Conservation (phyloP, 2,113 vertebrate species). For the Athene cunicularia region DNA sequence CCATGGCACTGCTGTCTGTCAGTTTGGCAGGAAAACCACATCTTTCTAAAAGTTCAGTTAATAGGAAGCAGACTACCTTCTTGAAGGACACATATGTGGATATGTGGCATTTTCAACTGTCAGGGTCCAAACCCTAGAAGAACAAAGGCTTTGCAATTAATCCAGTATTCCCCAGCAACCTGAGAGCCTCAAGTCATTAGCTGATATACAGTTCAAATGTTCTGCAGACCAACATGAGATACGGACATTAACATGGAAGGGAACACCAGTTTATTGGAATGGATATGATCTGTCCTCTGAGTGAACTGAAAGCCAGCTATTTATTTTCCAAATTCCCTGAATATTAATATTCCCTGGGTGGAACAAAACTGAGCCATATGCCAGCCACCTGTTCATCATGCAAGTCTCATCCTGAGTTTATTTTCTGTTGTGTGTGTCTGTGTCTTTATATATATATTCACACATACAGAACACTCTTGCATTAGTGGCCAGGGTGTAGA, state of each 20-base stretch:
- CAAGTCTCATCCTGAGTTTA: not conserved
- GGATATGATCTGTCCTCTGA: not conserved
- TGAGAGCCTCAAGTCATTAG: not conserved
- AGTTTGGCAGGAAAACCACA: not conserved
- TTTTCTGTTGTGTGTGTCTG: not conserved
- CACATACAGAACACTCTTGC: not conserved
- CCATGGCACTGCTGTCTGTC: not conserved
- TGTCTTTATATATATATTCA: not conserved
- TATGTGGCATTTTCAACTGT: not conserved
- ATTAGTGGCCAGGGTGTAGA: accelerated
- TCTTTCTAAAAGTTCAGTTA: not conserved
- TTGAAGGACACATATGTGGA: not conserved
- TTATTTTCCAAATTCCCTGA: slow-evolving; percentile 12
- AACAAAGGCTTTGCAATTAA: not conserved
- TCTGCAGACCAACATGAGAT: not conserved
- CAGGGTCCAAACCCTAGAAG: not conserved
- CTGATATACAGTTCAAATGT: not conserved
- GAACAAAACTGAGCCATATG: slow-evolving; percentile 15
- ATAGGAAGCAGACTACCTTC: not conserved
- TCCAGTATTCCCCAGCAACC: not conserved
- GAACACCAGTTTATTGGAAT: not conserved
- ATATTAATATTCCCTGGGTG: slow-evolving; percentile 44
- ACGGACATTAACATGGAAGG: not conserved
- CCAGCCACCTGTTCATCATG: slow-evolving; percentile 35
- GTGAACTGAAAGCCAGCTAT: not conserved